Evolutionary conservation across 1,140 invertebrate species (phyloP), one percentile per base, ranked within the genome.

Genomic region (Nomia melanderi): DNA sequence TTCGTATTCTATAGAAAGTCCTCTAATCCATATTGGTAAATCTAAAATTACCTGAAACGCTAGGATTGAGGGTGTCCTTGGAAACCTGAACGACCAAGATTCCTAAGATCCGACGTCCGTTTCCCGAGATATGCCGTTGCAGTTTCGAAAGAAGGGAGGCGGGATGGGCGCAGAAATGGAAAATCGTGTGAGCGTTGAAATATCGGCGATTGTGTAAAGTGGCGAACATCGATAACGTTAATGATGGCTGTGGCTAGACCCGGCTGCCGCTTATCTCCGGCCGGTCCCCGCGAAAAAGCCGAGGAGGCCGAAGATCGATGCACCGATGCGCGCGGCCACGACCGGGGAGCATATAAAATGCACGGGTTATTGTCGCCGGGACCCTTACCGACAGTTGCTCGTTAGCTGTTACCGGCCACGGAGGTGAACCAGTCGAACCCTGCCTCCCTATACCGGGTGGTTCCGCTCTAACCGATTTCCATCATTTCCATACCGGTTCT

Each of bases 341-440:
- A 62, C 62, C 60, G 66, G 59, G 75, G 79, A 78, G 85, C 82
- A 83, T 87, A 88, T 89, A 89, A 89, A 89, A 88, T 88, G 79
- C 87, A 87, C 82, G 84, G 86, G 83, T 89, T 89, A 89, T 89
- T 89, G 88, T 89, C 88, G 86, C 87, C 81, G 85, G 82, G 84
- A 71, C 82, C 82, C 83, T 87, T 84, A 87, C 87, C 79, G 85
- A 87, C 86, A 87, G 82, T 81, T 83, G 85, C 88, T 88, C 87
- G 87, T 89, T 89, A 88, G 87, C 85, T 82, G 86, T 87, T 83
- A 78, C 82, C 81, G 67, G 86, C 73, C 74, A 70, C 72, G 78
- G 82, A 85, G 82, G 74, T 84, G 84, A 85, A 86, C 81, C 81
- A 80, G 82, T 88, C 84, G 85, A 65, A 78, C 76, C 75, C 57